Conservation (phyloP, 2,888 invertebrate genomes). For the Onthophagus sagittarius region DNA sequence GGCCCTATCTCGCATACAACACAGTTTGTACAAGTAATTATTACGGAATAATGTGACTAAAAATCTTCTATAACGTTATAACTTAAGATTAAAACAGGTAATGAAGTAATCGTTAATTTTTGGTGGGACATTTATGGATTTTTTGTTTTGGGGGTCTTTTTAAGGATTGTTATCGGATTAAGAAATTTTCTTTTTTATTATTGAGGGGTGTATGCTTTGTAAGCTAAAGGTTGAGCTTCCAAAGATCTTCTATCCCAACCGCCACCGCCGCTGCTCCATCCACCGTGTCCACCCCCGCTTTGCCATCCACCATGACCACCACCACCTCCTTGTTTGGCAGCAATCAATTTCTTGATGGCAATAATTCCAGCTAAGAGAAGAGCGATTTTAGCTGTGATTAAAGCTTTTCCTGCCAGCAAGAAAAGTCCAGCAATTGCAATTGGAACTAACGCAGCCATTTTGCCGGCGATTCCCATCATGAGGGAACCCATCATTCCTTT, state of each 20-base stretch:
- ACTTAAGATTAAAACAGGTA: background rate
- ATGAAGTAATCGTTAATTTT: background rate
- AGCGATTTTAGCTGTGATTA: conserved; percentile 76
- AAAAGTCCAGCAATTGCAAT: conserved; percentile 77
- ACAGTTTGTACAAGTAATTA: conserved; percentile 19
- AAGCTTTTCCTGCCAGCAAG: conserved; percentile 79
- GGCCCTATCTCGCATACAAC: background rate
- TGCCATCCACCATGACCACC: conserved; percentile 40
- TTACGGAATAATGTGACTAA: background rate
- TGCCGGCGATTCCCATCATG: conserved; percentile 85
- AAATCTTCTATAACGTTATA: conserved; percentile 6
- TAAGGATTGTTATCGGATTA: background rate
- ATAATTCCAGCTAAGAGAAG: conserved; percentile 77
- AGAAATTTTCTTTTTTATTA: background rate
- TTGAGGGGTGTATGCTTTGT: conserved; percentile 59
- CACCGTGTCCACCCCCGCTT: conserved; percentile 46
- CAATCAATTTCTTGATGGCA: conserved; percentile 74
- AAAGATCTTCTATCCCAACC: conserved; percentile 72
- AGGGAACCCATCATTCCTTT: conserved; percentile 90
- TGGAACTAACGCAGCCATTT: conserved; percentile 77
- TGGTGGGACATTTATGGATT: background rate
- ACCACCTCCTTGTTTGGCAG: conserved; percentile 61
- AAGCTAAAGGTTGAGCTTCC: conserved; percentile 65
- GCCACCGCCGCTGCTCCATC: conserved; percentile 51
- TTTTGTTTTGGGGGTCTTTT: background rate